These are phyloP conservation scores for Enoplosus armatus DNA, from an alignment of 2,797 vertebrate species.

Conservation along the genomic window DNA sequence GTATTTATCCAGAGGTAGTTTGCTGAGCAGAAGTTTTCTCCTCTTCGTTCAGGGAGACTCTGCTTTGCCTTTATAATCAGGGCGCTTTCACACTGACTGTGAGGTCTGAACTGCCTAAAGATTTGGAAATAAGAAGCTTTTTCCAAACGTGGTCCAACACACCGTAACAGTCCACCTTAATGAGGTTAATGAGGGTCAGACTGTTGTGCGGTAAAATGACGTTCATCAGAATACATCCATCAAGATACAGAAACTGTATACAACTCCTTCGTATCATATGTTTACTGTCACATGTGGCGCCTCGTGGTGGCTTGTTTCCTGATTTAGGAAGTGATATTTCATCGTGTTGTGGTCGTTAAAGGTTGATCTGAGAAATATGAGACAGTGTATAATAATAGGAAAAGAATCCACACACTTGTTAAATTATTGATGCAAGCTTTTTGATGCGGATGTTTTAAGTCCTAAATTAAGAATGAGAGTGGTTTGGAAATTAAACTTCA, in stretches of 20 bases:
- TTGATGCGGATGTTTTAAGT: background rate
- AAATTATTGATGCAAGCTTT: background rate
- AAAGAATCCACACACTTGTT: background rate
- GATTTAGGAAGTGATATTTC: background rate
- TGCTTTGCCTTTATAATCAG: constrained; percentile 12
- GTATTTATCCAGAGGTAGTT: background rate
- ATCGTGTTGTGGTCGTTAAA: background rate
- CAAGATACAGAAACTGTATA: background rate
- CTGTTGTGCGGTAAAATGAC: background rate
- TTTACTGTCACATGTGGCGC: background rate
- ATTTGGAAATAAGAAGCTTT: background rate
- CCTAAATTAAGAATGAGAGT: background rate
- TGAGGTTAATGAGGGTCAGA: too few species aligned
- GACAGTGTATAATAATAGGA: background rate
- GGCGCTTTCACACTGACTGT: background rate
- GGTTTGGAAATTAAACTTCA: background rate
- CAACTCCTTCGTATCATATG: background rate
- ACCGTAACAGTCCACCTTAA: background rate
- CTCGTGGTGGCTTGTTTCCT: background rate
- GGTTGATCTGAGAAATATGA: background rate
- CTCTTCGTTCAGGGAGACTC: background rate
- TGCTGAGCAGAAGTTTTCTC: background rate
- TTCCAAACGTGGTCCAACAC: background rate
- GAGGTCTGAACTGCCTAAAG: background rate
- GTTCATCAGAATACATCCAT: background rate